These are phyloP conservation scores for Tretioscincus oriximinensis DNA, from an alignment of 2,113 vertebrate species.

Conservation along the genomic window DNA sequence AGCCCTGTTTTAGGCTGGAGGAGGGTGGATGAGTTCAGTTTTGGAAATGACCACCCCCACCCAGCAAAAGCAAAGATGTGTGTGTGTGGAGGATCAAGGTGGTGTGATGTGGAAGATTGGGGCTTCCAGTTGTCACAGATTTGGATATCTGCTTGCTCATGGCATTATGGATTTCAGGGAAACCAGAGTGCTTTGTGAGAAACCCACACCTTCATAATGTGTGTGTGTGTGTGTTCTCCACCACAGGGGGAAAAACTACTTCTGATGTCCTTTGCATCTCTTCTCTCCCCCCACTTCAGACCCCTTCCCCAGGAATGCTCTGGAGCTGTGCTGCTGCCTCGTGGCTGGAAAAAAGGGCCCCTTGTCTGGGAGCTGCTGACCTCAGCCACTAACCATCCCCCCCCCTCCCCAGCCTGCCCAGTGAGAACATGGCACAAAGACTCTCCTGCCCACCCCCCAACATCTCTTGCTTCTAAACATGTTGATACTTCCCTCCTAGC, in stretches of 20 bases:
- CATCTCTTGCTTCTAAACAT: background rate
- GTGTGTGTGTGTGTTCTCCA: too few relatives aligned
- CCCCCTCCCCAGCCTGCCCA: slow-evolving; percentile 63
- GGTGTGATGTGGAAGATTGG: background rate
- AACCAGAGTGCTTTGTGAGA: background rate
- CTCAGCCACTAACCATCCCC: slow-evolving; percentile 46
- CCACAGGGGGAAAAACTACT: slow-evolving; percentile 10
- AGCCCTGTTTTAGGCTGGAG: too few relatives aligned
- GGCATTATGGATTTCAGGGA: background rate
- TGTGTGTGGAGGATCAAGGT: background rate
- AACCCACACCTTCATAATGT: background rate
- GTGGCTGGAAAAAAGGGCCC: slow-evolving; percentile 60
- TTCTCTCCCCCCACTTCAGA: background rate
- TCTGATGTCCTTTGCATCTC: background rate
- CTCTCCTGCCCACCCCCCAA: background rate
- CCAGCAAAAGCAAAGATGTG: background rate
- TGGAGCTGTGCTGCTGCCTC: slow-evolving; percentile 56
- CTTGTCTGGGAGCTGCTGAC: slow-evolving; percentile 52
- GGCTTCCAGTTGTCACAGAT: too few relatives aligned
- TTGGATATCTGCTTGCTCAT: background rate
- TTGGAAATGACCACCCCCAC: too few relatives aligned
- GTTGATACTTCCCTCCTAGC: background rate
- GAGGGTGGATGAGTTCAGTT: background rate
- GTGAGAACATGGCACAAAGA: slow-evolving; percentile 34
- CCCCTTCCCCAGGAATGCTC: slow-evolving; percentile 30